Base-by-base conservation (phyloP, 2,888 invertebrate genomes). In the Linnaemya vulpina region DNA sequence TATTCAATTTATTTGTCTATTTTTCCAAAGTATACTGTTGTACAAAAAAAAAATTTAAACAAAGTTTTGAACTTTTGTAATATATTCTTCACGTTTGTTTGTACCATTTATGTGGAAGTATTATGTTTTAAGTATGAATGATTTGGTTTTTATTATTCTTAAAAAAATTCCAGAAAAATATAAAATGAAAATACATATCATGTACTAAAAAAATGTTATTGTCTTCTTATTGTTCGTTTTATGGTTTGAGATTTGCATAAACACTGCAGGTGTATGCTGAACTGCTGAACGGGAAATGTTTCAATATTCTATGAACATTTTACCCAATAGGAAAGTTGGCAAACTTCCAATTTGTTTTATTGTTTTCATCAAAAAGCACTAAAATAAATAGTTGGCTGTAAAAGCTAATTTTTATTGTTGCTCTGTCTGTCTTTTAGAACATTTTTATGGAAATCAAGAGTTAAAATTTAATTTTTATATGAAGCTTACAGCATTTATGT, bases 131-230 rank as follows among this genome's bases (percentile, higher is more conserved):
- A 68, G 22, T 20, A 70, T 53, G 46, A 76, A 8, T 62, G 25
- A 70, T 68, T 40, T 30, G 51, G 62, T 30, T 70, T 78, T 78
- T 62, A 8, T 62, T 30, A 30, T 60, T n/a, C n/a, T n/a, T n/a
- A 35, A 20, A 58, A 67, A 20, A 58, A 58, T 35, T 76, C n/a
- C 38, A 25, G 22, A 15, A 1, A n/a, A 17, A 58, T 38, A 13
- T 4, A 3, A 22, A 11, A 53, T 46, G 53, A 35, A 8, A 20
- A 55, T 63, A 35, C 22, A 53, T 40, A 25, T 7, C 22, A 60
- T 68, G 35, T 3, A 30, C 49, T 68, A 40, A 38, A 15, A 68
- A 51, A 63, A 51, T 53, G 53, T 30, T 78, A 3, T 15, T 58
- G 62, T 1, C 13, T 49, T 73, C 65, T 73, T 73, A 55, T 73